Evolutionary conservation across 2,113 vertebrate genomes (phyloP), one percentile per base, ranked within the genome.

Genomic region (Hoplias malabaricus): DNA sequence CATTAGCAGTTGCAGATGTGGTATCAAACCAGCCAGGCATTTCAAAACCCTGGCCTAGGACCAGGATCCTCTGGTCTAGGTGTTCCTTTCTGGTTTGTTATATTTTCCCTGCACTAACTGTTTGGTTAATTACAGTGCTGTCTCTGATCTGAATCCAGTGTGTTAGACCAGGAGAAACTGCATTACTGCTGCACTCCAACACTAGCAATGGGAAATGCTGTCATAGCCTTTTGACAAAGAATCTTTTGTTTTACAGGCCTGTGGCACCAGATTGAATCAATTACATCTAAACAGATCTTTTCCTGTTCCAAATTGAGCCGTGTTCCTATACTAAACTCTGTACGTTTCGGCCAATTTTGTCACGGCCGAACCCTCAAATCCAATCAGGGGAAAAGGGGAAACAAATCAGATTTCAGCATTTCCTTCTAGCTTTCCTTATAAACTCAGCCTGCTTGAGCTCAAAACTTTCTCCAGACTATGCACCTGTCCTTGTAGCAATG

Each of bases 401-500:
- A 53, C 48, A 53, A 23, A 53, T 53, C 21, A 29, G 14, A 29
- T 57, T 29, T 6, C 4, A 27, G 25, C 25, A 4, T 13, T 14
- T 57, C 25, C 53, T 27, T 11, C 56, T 12, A 2, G 5, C 56
- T 59, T 78, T 50, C 19, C 25, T 62, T n/a, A n/a, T 13, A 69
- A 23, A 50, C n/a, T 65, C 69, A 76, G 75, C 80, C 59, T 42
- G n/a, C 59, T 73, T 56, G 69, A 81, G 69, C 72, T 72, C 77
- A 61, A 74, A 67, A 46, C 50, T 70, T 78, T 4, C 66, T 67
- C 48, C 62, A 54, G 56, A 29, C 43, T 40, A 33, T 66, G 76
- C 79, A 62, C 10, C 11, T 78, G 85, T 86, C 87, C 84, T 86
- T 86, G 84, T 81, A 82, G 85, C 73, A 84, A 77, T 79, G 63